These are phyloP conservation scores for Netelia inedita DNA, from an alignment of 2,888 invertebrate genomes.

Conservation along the genomic window DNA sequence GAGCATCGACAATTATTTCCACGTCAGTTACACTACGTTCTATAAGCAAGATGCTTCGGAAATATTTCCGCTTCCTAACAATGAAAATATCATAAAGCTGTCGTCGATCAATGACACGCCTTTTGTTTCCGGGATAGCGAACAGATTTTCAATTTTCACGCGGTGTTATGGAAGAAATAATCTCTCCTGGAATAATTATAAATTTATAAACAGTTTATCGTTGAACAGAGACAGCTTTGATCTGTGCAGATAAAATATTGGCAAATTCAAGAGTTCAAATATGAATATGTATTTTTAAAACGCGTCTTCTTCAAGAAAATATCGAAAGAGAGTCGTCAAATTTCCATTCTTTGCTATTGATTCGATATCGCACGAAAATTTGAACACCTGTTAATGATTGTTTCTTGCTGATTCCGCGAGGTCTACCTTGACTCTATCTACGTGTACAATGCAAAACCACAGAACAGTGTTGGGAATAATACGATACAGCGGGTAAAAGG, in stretches of 20 bases:
- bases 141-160: slow-evolving; percentile 31
- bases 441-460: slow-evolving; percentile 42
- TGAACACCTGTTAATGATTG: no score
- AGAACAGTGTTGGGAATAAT: slow-evolving; percentile 15
- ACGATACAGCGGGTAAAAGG: slow-evolving; percentile 21
- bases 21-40: slow-evolving; percentile 34
- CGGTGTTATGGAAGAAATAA: background rate
- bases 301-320: no score
- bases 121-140: slow-evolving; percentile 49
- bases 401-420: no score
- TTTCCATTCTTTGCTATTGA: no score
- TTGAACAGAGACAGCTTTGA: no score
- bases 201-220: background rate
- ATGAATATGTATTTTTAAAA: no score
- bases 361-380: no score
- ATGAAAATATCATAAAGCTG: slow-evolving; percentile 33
- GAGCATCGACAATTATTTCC: slow-evolving; percentile 65
- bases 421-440: background rate
- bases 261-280: no score
- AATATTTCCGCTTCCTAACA: slow-evolving; percentile 36
- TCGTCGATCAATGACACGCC: slow-evolving; percentile 34
- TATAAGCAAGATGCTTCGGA: slow-evolving; percentile 10
- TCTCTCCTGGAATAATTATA: background rate
- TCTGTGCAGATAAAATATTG: no score
- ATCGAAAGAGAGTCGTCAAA: no score